Evolutionary conservation across 2,888 invertebrate genomes (phyloP).

Genomic region (Corbicula japonica): DNA sequence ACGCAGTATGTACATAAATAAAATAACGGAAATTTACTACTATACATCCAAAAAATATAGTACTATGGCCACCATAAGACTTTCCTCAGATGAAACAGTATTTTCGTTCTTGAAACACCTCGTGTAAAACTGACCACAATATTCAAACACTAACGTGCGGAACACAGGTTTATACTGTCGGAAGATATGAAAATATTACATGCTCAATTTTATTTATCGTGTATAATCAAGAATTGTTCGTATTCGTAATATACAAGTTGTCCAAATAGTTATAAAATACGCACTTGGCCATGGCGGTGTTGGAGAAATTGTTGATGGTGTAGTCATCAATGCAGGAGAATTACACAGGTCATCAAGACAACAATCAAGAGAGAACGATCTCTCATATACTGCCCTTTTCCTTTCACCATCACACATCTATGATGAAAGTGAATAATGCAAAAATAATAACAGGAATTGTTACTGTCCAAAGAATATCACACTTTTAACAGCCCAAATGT

Average conservation of each 20-base stretch:
- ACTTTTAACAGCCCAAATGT: neutral
- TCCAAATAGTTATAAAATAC: too few species aligned
- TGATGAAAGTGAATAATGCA: neutral
- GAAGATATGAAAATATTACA: neutral
- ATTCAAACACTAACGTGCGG: too few species aligned
- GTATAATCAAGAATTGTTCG: too few species aligned
- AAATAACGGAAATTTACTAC: too few species aligned
- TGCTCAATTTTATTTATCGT: neutral
- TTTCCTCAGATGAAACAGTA: too few species aligned
- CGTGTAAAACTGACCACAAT: too few species aligned
- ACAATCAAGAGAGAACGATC: neutral
- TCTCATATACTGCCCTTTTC: neutral
- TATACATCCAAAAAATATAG: too few species aligned
- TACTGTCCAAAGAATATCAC: neutral
- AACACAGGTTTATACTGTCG: neutral
- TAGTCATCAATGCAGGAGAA: neutral
- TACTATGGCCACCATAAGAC: too few species aligned
- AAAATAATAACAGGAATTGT: neutral
- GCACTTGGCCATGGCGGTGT: neutral
- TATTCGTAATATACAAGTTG: too few species aligned
- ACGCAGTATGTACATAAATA: too few species aligned
- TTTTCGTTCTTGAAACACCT: too few species aligned
- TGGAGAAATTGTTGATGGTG: neutral
- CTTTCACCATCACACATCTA: neutral
- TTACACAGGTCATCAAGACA: constrained; percentile 5